These are phyloP conservation scores for Scolanthus callimorphus DNA, from an alignment of 92 coral and sea anemone species.

Conservation along the genomic window DNA sequence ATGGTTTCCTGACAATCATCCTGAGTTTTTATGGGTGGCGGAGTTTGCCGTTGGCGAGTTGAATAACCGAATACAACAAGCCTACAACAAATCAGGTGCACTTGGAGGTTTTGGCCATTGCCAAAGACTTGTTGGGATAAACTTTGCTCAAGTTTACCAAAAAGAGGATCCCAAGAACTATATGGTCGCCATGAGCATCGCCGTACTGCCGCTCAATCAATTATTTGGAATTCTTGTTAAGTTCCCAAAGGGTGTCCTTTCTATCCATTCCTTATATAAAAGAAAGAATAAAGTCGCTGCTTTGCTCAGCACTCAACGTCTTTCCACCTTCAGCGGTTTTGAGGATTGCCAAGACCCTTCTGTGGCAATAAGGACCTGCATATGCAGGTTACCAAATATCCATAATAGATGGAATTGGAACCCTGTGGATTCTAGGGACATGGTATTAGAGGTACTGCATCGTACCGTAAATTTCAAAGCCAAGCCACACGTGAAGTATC, in stretches of 20 bases:
- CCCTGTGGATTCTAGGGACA: constrained; percentile 31
- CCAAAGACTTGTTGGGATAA: too few relatives aligned
- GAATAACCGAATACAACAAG: constrained; percentile 70
- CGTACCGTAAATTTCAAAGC: constrained; percentile 60
- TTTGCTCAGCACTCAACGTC: constrained; percentile 44
- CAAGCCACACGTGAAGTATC: constrained; percentile 45
- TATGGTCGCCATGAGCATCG: constrained; percentile 76
- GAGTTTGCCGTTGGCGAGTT: constrained; percentile 78
- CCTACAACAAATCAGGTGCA: constrained; percentile 58
- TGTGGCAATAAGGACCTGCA: constrained; percentile 60
- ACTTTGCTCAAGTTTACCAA: constrained; percentile 68
- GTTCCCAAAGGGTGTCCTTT: constrained; percentile 29
- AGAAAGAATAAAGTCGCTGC: constrained; percentile 21
- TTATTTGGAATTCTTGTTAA: constrained; percentile 75
- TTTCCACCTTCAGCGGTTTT: constrained; percentile 69
- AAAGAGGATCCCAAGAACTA: constrained; percentile 33
- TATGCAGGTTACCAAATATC: constrained; percentile 36
- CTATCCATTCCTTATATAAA: not conserved
- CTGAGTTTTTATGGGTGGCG: constrained; percentile 68
- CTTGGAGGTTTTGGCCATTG: too few relatives aligned
- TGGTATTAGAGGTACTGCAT: constrained; percentile 45
- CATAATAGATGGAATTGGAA: constrained; percentile 30
- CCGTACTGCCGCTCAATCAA: constrained; percentile 64
- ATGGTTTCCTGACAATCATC: constrained; percentile 62
- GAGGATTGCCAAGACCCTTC: constrained; percentile 55